These are phyloP conservation scores for Microdon myrmicae DNA, from an alignment of 2,888 invertebrate genomes.

Conservation along the genomic window DNA sequence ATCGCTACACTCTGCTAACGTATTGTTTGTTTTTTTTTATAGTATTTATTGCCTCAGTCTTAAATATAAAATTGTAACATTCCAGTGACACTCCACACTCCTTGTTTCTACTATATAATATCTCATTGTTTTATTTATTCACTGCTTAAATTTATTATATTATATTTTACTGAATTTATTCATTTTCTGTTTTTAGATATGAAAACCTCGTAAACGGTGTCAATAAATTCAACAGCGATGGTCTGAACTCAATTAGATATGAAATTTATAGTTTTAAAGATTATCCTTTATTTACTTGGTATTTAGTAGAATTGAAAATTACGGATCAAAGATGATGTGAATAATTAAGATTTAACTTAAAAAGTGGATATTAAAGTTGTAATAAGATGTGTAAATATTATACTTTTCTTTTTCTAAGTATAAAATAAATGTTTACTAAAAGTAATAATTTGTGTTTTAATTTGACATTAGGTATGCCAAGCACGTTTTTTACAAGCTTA, in stretches of 20 bases:
- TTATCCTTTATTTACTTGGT: conserved; percentile 83
- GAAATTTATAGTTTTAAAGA: conserved; percentile 75
- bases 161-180: not conserved
- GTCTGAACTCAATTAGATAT: conserved; percentile 86
- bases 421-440: not conserved
- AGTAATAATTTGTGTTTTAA: not conserved
- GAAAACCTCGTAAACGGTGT: conserved; percentile 86
- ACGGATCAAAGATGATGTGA: conserved; percentile 59
- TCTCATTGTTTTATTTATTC: no score
- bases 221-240: conserved; percentile 85
- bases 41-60: no score
- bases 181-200: conserved; percentile 72
- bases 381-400: not conserved
- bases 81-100: no score
- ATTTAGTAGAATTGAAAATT: conserved; percentile 77
- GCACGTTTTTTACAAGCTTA: no score
- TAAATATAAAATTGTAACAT: no score
- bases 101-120: no score
- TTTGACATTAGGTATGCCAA: not conserved
- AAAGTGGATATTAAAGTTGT: not conserved
- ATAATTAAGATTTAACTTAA: conserved; percentile 12
- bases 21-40: no score
- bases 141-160: not conserved
- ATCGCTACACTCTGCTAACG: no score
- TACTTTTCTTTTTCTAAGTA: not conserved